Evolutionary conservation across 2,797 vertebrate species (phyloP).

Genomic region (Pantherophis alleghaniensis): DNA sequence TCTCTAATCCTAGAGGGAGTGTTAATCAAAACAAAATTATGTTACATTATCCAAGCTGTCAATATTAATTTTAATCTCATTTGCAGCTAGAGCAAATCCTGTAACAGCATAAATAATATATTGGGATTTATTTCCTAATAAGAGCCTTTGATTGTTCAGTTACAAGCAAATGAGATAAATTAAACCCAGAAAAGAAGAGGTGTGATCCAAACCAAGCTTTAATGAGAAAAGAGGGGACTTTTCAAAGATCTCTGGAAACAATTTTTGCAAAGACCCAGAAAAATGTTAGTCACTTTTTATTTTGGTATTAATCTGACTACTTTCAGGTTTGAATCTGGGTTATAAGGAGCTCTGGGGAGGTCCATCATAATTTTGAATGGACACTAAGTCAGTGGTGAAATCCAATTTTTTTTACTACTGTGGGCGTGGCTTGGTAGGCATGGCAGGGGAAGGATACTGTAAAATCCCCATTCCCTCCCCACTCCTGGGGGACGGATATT

Average conservation of each 20-base stretch:
- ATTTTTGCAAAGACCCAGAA: background rate
- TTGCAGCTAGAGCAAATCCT: slow-evolving; percentile 36
- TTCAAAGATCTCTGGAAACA: background rate
- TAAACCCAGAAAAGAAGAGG: background rate
- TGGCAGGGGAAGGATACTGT: too few relatives aligned
- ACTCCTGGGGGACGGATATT: too few relatives aligned
- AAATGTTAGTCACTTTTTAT: background rate
- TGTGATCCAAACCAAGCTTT: background rate
- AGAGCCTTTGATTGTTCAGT: slow-evolving; percentile 32
- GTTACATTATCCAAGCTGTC: slow-evolving; percentile 36
- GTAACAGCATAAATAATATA: slow-evolving; percentile 39
- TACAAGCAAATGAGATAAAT: slow-evolving; percentile 26
- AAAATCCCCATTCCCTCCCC: too few relatives aligned
- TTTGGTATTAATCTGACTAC: background rate
- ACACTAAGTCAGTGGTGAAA: background rate
- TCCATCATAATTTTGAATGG: background rate
- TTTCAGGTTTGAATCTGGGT: background rate
- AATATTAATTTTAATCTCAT: slow-evolving; percentile 46
- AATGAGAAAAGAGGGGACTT: background rate
- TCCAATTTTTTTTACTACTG: too few relatives aligned
- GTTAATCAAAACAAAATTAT: slow-evolving; percentile 40
- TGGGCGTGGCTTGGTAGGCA: too few relatives aligned
- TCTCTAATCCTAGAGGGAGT: slow-evolving; percentile 14
- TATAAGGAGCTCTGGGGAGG: background rate
- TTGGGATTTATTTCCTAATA: slow-evolving; percentile 33